Conservation (phyloP, 2,888 invertebrate genomes). For the Perizoma affinitatum region DNA sequence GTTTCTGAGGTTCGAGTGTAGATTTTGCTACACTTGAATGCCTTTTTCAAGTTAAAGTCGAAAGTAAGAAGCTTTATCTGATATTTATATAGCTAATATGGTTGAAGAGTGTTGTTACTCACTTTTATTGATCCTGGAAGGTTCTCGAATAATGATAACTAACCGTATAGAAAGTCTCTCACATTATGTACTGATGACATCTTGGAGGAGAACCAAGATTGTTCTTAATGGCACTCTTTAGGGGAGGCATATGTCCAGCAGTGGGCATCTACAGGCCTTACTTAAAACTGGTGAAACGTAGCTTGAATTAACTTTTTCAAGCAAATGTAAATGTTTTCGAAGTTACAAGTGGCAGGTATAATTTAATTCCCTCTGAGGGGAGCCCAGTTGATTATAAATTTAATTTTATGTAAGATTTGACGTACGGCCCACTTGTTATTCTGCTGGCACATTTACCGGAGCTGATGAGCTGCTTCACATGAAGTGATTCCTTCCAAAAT, state of each 20-base stretch:
- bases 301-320: conserved; percentile 60
- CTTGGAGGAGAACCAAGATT: too few species aligned
- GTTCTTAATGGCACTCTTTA: too few species aligned
- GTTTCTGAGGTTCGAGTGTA: conserved; percentile 39
- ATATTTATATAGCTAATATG: conserved; percentile 29
- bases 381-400: conserved; percentile 79
- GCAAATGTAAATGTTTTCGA: conserved; percentile 75
- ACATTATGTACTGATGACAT: too few species aligned
- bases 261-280: too few species aligned
- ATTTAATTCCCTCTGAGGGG: conserved; percentile 76
- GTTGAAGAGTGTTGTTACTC: conserved; percentile 50
- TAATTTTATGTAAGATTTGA: conserved; percentile 76
- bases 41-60: conserved; percentile 17
- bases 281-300: conserved; percentile 56
- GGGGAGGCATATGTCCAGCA: too few species aligned
- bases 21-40: conserved; percentile 40
- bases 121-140: too few species aligned
- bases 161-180: too few species aligned
- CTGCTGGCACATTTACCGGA: conserved; percentile 69
- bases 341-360: conserved; percentile 73
- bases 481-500: conserved; percentile 41
- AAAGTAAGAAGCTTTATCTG: conserved; percentile 9
- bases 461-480: conserved; percentile 64
- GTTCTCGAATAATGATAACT: too few species aligned
- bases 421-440: conserved; percentile 71